These are phyloP conservation scores for Branchipolynoe longqiensis DNA, from an alignment of 2,888 invertebrate genomes.

Conservation along the genomic window DNA sequence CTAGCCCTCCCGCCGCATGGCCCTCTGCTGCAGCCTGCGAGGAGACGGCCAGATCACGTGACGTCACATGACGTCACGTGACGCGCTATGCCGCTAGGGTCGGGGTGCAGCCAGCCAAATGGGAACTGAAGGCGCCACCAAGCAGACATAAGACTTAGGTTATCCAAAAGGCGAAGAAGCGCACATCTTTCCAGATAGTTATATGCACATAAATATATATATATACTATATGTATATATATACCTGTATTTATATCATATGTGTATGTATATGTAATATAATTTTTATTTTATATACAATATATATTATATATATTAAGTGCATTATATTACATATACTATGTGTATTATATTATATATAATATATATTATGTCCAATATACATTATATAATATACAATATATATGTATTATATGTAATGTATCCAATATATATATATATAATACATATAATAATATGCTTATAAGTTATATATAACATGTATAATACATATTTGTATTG, in stretches of 20 bases:
- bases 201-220: neutral
- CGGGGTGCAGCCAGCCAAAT: neutral
- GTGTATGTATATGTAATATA: too few relatives aligned
- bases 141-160: neutral
- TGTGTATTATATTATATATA: neutral
- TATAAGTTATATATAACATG: too few relatives aligned
- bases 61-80: neutral
- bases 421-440: neutral
- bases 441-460: too few relatives aligned
- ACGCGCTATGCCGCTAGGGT: neutral
- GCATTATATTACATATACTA: too few relatives aligned
- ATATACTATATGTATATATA: neutral
- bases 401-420: neutral
- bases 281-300: too few relatives aligned
- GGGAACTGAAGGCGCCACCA: neutral
- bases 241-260: neutral
- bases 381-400: neutral
- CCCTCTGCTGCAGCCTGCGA: neutral
- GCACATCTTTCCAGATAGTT: neutral
- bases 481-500: neutral
- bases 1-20: neutral
- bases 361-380: neutral
- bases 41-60: neutral
- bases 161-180: neutral
- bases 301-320: too few relatives aligned